These are phyloP conservation scores for Sphinx pinastri DNA, from an alignment of 2,888 invertebrate species.

Conservation along the genomic window DNA sequence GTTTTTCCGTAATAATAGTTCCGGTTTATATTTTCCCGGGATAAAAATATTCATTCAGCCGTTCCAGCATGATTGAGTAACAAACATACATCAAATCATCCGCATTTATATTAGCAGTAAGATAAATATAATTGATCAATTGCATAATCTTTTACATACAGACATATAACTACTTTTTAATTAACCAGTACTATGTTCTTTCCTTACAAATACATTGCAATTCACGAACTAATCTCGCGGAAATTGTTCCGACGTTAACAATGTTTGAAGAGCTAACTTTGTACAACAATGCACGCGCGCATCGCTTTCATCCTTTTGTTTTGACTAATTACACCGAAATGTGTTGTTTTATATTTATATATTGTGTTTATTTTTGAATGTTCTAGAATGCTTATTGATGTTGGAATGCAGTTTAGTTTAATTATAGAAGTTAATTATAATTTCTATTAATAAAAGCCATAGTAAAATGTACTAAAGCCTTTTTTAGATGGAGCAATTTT, in stretches of 20 bases:
- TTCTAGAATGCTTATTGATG: neutral
- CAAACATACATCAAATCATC: no score
- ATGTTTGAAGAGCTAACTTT: slow-evolving; percentile 18
- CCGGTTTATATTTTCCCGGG: no score
- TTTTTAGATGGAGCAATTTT: no score
- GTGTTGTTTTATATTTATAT: slow-evolving; percentile 13
- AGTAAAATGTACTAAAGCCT: no score
- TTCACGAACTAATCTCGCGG: slow-evolving; percentile 19
- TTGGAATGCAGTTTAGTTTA: neutral
- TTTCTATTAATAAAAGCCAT: neutral
- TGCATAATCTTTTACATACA: neutral
- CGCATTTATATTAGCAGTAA: no score
- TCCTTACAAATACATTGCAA: neutral
- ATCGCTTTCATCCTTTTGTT: slow-evolving; percentile 23
- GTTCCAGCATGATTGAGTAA: no score
- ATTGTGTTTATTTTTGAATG: slow-evolving; percentile 5
- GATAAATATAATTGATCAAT: no score
- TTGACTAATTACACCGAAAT: slow-evolving; percentile 15
- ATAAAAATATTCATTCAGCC: no score
- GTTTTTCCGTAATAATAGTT: no score
- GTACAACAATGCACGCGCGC: slow-evolving; percentile 17
- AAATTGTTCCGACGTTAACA: slow-evolving; percentile 18
- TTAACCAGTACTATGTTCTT: neutral
- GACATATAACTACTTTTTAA: no score
- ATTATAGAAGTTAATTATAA: neutral